phyloP scores from a whole-genome alignment of 2,113 vertebrate species.

The Trinectes maculatus region DNA sequence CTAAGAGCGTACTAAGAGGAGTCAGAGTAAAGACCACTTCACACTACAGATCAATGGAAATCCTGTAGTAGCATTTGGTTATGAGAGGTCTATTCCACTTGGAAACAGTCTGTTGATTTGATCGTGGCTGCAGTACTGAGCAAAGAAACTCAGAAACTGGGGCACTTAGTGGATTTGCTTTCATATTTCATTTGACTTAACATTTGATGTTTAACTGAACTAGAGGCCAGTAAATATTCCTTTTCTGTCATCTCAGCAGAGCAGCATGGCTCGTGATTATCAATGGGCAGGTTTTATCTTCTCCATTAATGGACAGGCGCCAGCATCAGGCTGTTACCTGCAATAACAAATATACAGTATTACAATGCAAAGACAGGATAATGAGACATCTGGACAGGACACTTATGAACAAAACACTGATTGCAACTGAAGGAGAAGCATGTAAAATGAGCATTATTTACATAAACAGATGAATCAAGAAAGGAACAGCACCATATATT shows the following conservation, averaged over 20 bases:
- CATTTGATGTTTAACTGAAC: background rate
- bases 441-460: background rate
- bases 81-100: constrained; percentile 7
- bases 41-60: constrained; percentile 4
- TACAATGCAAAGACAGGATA: background rate
- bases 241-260: background rate
- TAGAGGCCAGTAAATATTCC: background rate
- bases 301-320: no score
- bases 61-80: constrained; percentile 7
- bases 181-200: background rate
- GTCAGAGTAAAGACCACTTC: background rate
- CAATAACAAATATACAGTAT: background rate
- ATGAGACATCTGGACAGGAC: background rate
- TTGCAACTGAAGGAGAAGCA: background rate
- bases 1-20: background rate
- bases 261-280: background rate
- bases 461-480: background rate
- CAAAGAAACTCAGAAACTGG: background rate
- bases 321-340: no score
- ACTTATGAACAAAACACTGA: background rate
- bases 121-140: constrained; percentile 3
- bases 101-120: background rate
- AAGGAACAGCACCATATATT: background rate
- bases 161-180: constrained; percentile 10
- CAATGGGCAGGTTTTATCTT: no score